Base-by-base conservation (phyloP, 1,140 invertebrate species). In the Drosophila azteca region DNA sequence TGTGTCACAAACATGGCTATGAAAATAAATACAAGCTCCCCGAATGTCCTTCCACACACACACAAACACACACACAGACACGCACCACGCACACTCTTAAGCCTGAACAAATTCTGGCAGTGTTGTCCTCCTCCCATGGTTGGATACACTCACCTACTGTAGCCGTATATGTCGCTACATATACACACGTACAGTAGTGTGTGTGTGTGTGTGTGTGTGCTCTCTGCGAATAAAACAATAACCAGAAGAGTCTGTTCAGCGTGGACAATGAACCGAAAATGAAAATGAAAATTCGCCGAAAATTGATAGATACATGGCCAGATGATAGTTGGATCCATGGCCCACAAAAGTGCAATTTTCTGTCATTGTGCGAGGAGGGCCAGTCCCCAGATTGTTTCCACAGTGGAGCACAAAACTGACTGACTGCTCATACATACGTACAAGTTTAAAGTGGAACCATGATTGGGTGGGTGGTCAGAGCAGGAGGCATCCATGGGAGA, bases 1-100 rank as follows among this genome's bases (percentile, higher is more conserved):
- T 85, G 63, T 77, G 77, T 80, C 72, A 72, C 63, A 58, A 80
- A 82, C 49, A 74, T 59, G 63, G 63, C 62, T 79, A 76, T 75
- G 59, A 71, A 83, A 79, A 76, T 76, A 71, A 83, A 79, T 79
- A 83, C 52, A 60, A 39, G 35, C 35, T 11, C 35, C 35, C 35
- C 24, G 6, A 48, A 13, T 49, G 17, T 35, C 58, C 52, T 41
- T 24, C 43, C 59, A 58, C 54, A 6, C 50, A 57, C 45, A 5
- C 24, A 26, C 24, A 26, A 0, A 5, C 24, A 26, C 22, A 24
- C 2, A 24, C 43, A 55, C 49, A 45, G 41, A 17, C 53, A 65
- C 46, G 44, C 26, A 24, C 35, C 49, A 59, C 3, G 50, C n/a
- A 63, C 17, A 62, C 29, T 39, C 55, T 6, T 29, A 59, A 44